Conservation (phyloP, 2,113 vertebrate species). For the Phaethon lepturus region DNA sequence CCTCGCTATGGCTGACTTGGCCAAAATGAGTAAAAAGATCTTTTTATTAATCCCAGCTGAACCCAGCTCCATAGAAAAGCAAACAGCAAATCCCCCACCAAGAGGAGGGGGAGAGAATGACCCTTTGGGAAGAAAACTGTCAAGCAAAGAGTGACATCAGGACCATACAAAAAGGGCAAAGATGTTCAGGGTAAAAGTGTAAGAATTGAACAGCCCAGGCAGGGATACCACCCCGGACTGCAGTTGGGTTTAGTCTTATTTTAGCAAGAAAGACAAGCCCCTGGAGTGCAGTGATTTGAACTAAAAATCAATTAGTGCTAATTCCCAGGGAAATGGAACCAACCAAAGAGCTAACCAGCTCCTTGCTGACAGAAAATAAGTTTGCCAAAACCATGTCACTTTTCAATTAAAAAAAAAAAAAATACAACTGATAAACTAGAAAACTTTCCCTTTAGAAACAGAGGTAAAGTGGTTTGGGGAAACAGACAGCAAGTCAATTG, state of each 20-base stretch:
- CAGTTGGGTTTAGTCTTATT: not conserved
- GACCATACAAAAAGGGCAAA: not conserved
- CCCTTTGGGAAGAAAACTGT: not conserved
- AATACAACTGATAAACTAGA: not conserved
- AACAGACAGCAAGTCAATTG: conserved; percentile 45
- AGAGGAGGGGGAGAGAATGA: not conserved
- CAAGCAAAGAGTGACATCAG: not conserved
- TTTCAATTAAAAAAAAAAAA: conserved; percentile 44
- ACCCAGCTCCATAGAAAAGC: not conserved
- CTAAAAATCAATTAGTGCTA: conserved; percentile 19
- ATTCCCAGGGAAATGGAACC: conserved; percentile 24
- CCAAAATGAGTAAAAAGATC: conserved; percentile 23
- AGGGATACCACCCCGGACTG: not conserved
- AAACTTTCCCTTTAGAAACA: conserved; percentile 21
- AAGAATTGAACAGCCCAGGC: not conserved
- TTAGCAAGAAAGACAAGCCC: conserved; percentile 23
- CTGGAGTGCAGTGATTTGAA: not conserved
- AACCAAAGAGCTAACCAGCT: conserved; percentile 36
- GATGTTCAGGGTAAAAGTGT: not conserved
- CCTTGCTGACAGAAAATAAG: conserved; percentile 29
- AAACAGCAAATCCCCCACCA: not conserved
- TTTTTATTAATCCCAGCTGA: conserved; percentile 55
- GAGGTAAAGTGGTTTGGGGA: conserved; percentile 19
- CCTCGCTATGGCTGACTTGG: not conserved
- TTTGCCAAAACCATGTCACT: conserved; percentile 46